phyloP scores from a whole-genome alignment of 2,888 invertebrate species.

The Drosophila peninsularis region DNA sequence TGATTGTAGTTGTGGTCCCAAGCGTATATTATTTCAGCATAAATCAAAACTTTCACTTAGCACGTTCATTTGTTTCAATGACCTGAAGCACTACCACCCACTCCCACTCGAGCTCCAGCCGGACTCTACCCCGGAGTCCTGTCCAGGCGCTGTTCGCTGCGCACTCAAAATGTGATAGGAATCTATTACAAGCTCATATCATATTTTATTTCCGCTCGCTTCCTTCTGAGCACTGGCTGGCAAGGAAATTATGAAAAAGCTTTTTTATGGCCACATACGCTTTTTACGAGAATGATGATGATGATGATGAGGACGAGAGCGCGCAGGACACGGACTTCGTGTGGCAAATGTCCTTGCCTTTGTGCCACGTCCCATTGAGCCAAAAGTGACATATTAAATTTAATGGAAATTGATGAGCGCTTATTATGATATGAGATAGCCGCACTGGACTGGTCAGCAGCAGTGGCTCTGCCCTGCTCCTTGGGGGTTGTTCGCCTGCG shows the following conservation, averaged over 20 bases:
- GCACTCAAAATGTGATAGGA: constrained; percentile 79
- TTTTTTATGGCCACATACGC: constrained; percentile 79
- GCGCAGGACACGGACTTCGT: constrained; percentile 29
- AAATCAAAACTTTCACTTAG: constrained; percentile 82
- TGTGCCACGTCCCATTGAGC: constrained; percentile 56
- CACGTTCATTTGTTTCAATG: constrained; percentile 81
- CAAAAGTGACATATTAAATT: constrained; percentile 82
- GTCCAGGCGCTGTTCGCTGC: constrained; percentile 19
- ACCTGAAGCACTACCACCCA: constrained; percentile 38
- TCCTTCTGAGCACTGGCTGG: constrained; percentile 30
- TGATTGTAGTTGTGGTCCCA: constrained; percentile 49
- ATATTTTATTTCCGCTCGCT: constrained; percentile 75
- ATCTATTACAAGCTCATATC: constrained; percentile 82
- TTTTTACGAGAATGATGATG: constrained; percentile 72
- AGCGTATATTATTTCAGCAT: constrained; percentile 76
- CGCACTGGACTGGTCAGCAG: constrained; percentile 33
- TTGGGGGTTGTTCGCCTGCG: constrained; percentile 38
- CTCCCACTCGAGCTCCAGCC: not conserved
- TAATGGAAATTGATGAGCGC: constrained; percentile 84
- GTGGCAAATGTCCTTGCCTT: constrained; percentile 32
- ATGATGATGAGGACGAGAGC: constrained; percentile 49
- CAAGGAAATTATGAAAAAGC: constrained; percentile 83
- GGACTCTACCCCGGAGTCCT: not conserved
- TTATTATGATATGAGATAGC: constrained; percentile 83
- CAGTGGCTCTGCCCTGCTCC: constrained; percentile 10